A percentile compares a stretch with the other conserved stretches of the same genome.
phyloP scores from a whole-genome alignment of 2,113 vertebrate genomes.

The Mola mola region DNA sequence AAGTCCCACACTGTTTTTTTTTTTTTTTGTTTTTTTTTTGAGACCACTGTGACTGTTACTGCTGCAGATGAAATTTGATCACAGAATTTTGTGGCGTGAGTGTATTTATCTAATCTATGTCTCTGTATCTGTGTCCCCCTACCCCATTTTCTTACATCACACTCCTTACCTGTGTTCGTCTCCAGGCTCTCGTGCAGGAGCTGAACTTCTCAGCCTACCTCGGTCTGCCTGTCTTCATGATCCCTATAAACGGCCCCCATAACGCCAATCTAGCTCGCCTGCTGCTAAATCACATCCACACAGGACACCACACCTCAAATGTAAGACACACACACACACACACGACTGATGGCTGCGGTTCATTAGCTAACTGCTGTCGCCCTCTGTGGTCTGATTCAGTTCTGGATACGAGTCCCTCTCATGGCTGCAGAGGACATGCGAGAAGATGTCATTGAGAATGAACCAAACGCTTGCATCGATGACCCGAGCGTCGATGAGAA shows the following conservation, averaged over 20 bases:
- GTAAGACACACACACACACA: constrained; percentile 65
- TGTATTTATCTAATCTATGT: too few relatives aligned
- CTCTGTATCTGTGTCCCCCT: too few relatives aligned
- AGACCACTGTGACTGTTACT: too few relatives aligned
- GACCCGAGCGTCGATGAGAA: constrained; percentile 83
- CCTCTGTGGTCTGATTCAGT: constrained; percentile 73
- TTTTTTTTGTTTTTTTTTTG: too few relatives aligned
- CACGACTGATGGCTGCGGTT: too few relatives aligned
- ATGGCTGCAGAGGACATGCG: constrained; percentile 85
- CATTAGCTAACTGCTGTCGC: constrained; percentile 1
- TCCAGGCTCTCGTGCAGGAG: constrained; percentile 90
- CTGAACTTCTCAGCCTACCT: constrained; percentile 93
- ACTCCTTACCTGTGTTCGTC: constrained; percentile 14
- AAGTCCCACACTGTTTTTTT: constrained; percentile 67
- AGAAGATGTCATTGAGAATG: constrained; percentile 90
- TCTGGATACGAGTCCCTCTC: constrained; percentile 91
- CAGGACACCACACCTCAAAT: constrained; percentile 91
- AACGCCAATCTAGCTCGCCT: constrained; percentile 89
- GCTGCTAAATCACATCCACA: constrained; percentile 91
- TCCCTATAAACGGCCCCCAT: constrained; percentile 83
- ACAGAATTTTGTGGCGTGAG: neutral
- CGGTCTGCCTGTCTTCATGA: constrained; percentile 90
- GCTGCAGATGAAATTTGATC: too few relatives aligned
- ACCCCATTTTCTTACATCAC: too few relatives aligned
- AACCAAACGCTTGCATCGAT: constrained; percentile 70